Evolutionary conservation across 2,113 vertebrate genomes (phyloP), one percentile per base, ranked within the genome.

Genomic region (Sterrhoptilus dennistouni): DNA sequence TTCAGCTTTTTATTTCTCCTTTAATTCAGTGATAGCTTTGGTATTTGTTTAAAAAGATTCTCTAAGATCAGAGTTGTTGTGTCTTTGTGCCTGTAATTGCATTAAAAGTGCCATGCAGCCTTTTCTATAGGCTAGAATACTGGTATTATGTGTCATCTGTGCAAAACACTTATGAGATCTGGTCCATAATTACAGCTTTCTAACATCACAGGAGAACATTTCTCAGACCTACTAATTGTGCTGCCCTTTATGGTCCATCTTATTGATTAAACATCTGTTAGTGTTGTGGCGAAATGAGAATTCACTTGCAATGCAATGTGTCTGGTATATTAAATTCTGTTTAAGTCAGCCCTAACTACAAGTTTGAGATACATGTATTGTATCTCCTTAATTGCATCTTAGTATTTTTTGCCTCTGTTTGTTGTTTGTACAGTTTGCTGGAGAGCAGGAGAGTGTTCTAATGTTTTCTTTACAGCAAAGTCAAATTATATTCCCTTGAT

Each of bases 191-290:
- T 96, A 97, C 95, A 96, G 94, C 91, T 97, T 96, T 95, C 92
- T 87, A 96, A 88, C 85, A 93, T 92, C 92, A 92, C 83, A 97
- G 74, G 57, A 86, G 96, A 92, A 83, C 89, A 96, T 95, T 87
- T 95, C 77, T 96, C 92, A 93, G 90, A 75, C 71, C 93, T 96
- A 89, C 60, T 96, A 96, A 88, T 91, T 95, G 61, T 93, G 66
- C 52, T 95, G 53, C 78, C 66, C 91, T 97, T 97, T 97, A 97
- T 91, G 89, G 87, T 95, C 33, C 95, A 88, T 95, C 95, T 97
- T 97, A 96, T 87, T 94, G 75, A 96, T 97, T 96, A 97, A 96
- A 97, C 70, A 94, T 95, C 95, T 97, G 95, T 94, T 96, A 96
- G 63, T 91, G 89, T 97, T 97, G 96, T 96, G 85, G 84, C 0